These are phyloP conservation scores for Drosophila cardini DNA, from an alignment of 1,140 invertebrate genomes.

Conservation along the genomic window DNA sequence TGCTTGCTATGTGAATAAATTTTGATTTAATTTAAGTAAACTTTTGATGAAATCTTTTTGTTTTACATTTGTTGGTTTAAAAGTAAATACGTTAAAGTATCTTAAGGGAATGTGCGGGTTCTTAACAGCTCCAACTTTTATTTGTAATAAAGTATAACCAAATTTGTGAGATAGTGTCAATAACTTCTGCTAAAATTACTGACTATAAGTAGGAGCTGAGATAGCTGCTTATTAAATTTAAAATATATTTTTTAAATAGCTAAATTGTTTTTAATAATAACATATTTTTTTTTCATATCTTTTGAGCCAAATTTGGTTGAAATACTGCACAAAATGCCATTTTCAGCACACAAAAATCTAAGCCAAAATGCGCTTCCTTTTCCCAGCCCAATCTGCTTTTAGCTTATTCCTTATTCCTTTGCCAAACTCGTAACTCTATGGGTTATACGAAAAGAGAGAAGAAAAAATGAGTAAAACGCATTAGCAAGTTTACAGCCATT, in stretches of 20 bases:
- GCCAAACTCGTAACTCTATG: slow-evolving; percentile 5
- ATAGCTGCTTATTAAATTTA: too few species aligned
- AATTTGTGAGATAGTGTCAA: too few species aligned
- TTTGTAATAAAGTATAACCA: too few species aligned
- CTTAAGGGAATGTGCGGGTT: too few species aligned
- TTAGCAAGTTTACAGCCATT: slow-evolving; percentile 69
- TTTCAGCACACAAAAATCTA: neutral
- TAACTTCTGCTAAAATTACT: too few species aligned
- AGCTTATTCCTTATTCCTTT: neutral
- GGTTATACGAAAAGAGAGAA: slow-evolving; percentile 1
- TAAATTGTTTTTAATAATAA: too few species aligned
- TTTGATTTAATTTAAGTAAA: neutral
- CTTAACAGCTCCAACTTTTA: too few species aligned
- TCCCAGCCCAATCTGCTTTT: neutral
- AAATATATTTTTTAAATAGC: too few species aligned
- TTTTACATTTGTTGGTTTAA: neutral
- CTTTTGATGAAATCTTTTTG: neutral
- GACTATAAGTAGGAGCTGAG: too few species aligned
- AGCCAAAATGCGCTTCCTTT: neutral
- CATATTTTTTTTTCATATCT: too few species aligned
- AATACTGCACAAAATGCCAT: neutral
- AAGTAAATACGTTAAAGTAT: too few species aligned
- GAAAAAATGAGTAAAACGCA: slow-evolving; percentile 51
- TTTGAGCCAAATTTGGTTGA: too few species aligned
- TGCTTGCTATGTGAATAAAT: neutral